Percentiles rank a stretch among this genome's conserved stretches.
phyloP scores from a whole-genome alignment of 2,113 vertebrate genomes.

The Arizona elegans region DNA sequence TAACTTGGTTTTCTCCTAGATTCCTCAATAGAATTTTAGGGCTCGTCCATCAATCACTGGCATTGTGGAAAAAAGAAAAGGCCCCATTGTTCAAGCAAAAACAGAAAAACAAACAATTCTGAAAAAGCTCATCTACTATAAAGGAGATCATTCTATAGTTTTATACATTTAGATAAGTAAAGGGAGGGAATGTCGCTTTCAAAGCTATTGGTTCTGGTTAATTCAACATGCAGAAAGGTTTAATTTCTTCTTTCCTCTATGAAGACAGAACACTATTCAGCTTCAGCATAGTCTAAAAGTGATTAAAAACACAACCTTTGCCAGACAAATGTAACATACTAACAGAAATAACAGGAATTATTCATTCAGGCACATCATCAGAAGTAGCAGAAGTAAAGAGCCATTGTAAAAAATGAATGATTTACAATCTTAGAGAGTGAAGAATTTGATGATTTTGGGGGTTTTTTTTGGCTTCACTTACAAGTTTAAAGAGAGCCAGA shows the following conservation, averaged over 20 bases:
- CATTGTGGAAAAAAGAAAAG: neutral
- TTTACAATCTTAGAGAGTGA: neutral
- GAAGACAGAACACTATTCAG: neutral
- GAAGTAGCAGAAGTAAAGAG: neutral
- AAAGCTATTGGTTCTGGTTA: neutral
- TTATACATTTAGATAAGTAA: neutral
- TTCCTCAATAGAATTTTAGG: neutral
- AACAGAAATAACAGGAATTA: neutral
- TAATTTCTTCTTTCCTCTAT: neutral
- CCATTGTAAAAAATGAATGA: neutral
- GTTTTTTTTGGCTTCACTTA: neutral
- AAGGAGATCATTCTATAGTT: neutral
- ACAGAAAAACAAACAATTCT: neutral
- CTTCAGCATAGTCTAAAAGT: neutral
- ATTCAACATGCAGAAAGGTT: neutral
- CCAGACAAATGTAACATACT: neutral
- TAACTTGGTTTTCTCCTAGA: neutral
- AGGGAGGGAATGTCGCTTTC: neutral
- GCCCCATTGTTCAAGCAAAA: neutral
- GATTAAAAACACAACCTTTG: neutral
- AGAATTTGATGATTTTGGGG: neutral
- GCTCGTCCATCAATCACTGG: too few species aligned
- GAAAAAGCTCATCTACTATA: neutral
- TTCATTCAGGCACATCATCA: neutral
- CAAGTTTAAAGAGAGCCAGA: neutral